Evolutionary conservation across 2,888 invertebrate genomes (phyloP).

Genomic region (Lamproptera curius): DNA sequence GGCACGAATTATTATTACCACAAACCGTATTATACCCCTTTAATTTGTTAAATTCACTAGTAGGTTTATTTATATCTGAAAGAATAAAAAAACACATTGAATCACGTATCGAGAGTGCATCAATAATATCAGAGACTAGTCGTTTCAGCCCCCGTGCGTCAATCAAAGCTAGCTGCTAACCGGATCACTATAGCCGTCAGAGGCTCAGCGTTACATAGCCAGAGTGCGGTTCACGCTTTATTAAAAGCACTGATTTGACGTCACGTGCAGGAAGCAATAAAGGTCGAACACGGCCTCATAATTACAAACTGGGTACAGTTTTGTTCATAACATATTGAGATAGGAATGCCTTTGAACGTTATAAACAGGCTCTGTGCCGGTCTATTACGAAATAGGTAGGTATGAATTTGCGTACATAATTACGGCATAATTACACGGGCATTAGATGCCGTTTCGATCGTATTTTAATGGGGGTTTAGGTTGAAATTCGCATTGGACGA

Average conservation of each 20-base stretch:
- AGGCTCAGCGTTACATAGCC: slow-evolving; percentile 22
- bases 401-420: slow-evolving; percentile 36
- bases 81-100: too few species aligned
- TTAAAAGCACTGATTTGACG: slow-evolving; percentile 68
- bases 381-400: slow-evolving; percentile 47
- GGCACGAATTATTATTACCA: too few species aligned
- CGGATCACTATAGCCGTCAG: slow-evolving; percentile 16
- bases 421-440: slow-evolving; percentile 26
- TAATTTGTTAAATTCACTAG: too few species aligned
- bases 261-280: slow-evolving; percentile 71
- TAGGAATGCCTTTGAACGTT: slow-evolving; percentile 56
- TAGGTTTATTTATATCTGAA: too few species aligned
- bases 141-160: slow-evolving; percentile 12
- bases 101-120: slow-evolving; percentile 30
- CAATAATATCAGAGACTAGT: slow-evolving; percentile 32
- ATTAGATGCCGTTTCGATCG: slow-evolving; percentile 7
- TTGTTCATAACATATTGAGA: slow-evolving; percentile 55
- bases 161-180: slow-evolving; percentile 1
- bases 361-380: slow-evolving; percentile 48
- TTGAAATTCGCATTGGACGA: not conserved
- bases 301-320: slow-evolving; percentile 50
- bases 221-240: slow-evolving; percentile 45
- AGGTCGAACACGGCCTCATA: slow-evolving; percentile 52
- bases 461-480: slow-evolving; percentile 4
- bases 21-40: too few species aligned